phyloP scores from a whole-genome alignment of 2,797 vertebrate species.

The Lithobates sylvaticus region DNA sequence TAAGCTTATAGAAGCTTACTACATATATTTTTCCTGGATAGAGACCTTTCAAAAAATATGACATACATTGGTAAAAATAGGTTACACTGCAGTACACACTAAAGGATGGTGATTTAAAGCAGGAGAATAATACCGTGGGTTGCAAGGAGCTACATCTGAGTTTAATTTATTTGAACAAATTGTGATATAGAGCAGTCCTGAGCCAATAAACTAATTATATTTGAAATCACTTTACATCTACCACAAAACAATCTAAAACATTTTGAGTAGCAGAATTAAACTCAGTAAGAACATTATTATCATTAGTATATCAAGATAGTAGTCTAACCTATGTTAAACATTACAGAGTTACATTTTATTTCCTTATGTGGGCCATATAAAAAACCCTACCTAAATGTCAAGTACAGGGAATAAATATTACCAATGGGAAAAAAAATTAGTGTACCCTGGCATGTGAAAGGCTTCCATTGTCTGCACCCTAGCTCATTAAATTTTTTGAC shows the following conservation, averaged over 20 bases:
- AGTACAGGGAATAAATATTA: too few relatives aligned
- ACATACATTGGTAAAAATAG: background rate
- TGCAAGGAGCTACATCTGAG: constrained; percentile 44
- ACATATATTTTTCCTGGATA: too few relatives aligned
- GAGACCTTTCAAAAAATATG: too few relatives aligned
- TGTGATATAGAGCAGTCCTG: constrained; percentile 32
- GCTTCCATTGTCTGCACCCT: too few relatives aligned
- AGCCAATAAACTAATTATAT: constrained; percentile 57
- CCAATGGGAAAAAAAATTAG: too few relatives aligned
- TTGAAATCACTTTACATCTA: constrained; percentile 52
- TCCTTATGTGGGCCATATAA: too few relatives aligned
- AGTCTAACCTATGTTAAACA: background rate
- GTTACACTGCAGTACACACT: background rate
- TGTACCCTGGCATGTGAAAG: too few relatives aligned
- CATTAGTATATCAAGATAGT: constrained; percentile 12
- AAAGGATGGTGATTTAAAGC: constrained; percentile 29
- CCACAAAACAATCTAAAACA: constrained; percentile 50
- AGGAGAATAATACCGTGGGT: constrained; percentile 34
- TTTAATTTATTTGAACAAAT: constrained; percentile 53
- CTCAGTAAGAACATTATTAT: constrained; percentile 38
- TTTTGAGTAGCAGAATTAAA: constrained; percentile 42
- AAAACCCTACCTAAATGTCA: too few relatives aligned
- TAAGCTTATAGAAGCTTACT: too few relatives aligned
- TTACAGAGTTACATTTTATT: background rate
- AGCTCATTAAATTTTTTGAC: too few relatives aligned